Conservation (phyloP, 2,113 vertebrate genomes). For the Paedocypris sp. region DNA sequence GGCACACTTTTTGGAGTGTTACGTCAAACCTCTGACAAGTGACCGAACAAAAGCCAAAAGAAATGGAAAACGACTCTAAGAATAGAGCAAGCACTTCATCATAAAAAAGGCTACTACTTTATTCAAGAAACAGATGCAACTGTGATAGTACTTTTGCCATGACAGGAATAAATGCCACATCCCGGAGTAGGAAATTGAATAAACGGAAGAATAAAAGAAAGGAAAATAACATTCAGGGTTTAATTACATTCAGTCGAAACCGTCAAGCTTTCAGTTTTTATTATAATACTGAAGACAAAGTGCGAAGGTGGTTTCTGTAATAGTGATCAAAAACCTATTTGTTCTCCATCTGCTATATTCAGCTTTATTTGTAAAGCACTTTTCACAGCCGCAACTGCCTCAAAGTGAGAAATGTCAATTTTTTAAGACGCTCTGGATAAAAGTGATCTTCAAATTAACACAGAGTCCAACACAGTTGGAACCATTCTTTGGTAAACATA, state of each 20-base stretch:
- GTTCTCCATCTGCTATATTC: background rate
- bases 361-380: too few species aligned
- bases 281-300: background rate
- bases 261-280: background rate
- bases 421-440: too few species aligned
- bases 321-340: background rate
- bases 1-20: conserved; percentile 55
- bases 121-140: conserved; percentile 1
- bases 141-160: background rate
- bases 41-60: conserved; percentile 46
- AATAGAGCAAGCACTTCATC: conserved; percentile 51
- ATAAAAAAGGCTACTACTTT: conserved; percentile 10
- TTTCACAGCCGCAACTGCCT: too few species aligned
- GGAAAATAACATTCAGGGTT: background rate
- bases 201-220: too few species aligned
- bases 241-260: background rate
- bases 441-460: too few species aligned
- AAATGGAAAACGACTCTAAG: conserved; percentile 57
- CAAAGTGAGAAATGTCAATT: too few species aligned
- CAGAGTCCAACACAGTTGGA: too few species aligned
- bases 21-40: conserved; percentile 56
- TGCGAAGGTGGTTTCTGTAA: background rate
- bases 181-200: background rate
- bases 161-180: background rate
- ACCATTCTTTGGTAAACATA: too few species aligned